These are phyloP conservation scores for Oplegnathus fasciatus DNA, from an alignment of 2,113 vertebrate genomes.

Conservation along the genomic window DNA sequence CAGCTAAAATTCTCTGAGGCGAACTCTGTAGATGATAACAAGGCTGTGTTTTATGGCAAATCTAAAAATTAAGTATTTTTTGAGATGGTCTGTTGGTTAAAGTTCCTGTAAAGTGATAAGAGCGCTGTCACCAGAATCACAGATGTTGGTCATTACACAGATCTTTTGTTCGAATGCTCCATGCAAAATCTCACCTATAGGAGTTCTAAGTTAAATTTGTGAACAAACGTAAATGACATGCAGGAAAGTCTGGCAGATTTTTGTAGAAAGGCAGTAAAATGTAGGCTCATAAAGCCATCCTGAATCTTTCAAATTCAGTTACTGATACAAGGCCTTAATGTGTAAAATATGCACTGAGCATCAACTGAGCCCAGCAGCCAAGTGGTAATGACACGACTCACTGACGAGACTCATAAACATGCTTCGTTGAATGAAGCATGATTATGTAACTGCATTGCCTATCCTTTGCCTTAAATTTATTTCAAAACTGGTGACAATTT, in stretches of 20 bases:
- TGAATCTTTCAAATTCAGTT: slow-evolving; percentile 9
- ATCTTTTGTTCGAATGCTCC: not conserved
- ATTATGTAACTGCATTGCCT: not conserved
- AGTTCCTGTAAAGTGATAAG: not conserved
- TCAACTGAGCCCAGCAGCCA: slow-evolving; percentile 7
- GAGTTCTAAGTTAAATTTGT: not conserved
- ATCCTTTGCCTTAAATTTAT: slow-evolving; percentile 1
- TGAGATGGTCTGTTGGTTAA: not conserved
- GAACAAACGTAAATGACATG: not conserved
- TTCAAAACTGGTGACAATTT: slow-evolving; percentile 4
- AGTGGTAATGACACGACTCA: slow-evolving; percentile 18
- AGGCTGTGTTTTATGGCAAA: not conserved
- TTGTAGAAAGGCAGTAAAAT: not conserved
- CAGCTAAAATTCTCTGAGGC: not conserved
- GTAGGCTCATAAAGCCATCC: not conserved
- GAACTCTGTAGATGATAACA: not conserved
- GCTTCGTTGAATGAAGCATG: not conserved
- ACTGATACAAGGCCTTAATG: not conserved
- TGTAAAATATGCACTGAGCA: slow-evolving; percentile 19
- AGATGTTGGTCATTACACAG: not conserved
- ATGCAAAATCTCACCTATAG: not conserved
- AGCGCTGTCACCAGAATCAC: not conserved
- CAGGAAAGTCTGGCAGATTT: not conserved
- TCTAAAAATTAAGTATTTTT: not conserved
- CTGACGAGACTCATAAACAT: not conserved